Evolutionary conservation across 2,113 vertebrate genomes (phyloP), one percentile per base, ranked within the genome.

Genomic region (Eulemur macaco): DNA sequence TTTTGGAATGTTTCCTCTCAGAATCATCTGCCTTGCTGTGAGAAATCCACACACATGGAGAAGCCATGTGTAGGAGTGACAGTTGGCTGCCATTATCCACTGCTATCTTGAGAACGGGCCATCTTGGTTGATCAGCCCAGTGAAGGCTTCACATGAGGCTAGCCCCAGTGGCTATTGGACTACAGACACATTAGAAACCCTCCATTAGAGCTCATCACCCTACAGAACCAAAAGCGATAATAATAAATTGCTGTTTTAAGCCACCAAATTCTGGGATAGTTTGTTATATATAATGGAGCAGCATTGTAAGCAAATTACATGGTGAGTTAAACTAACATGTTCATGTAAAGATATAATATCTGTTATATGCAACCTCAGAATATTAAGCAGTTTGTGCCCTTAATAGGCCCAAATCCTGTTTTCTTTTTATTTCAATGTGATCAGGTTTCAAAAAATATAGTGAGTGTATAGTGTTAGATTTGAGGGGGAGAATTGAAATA

Each of bases 401-500:
- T 73, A 47, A 52, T 84, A 90, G 42, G 14, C 25, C 39, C 34
- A 56, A 68, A 76, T 91, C 29, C 13, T 89, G 21, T 93, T 68
- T 34, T 17, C 17, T 68, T 76, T 52, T 78, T 12, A 94, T 85
- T 95, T 95, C 31, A 58, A 23, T 50, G 39, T 60, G 47, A 95
- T 96, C 20, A 78, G 8, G 37, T 87, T 93, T 96, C 73, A 88
- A 84, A 94, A 90, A 87, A 54, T 58, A 85, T 13, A 88, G 76
- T 90, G 78, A 88, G 13, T 54, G 10, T 78, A 45, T 74, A 45
- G 50, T 94, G 88, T 89, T 74, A 93, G 80, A 93, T 96, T 94
- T 94, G 56, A 96, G 82, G 68, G 39, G 42, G 63, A 93, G 56
- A 95, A 86, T 89, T 90, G 69, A 97, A 96, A 96, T 96, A 94